A percentile compares a stretch with the other conserved stretches of the same genome.
phyloP scores from a whole-genome alignment of 1,140 invertebrate species.

The Drosophila teissieri region DNA sequence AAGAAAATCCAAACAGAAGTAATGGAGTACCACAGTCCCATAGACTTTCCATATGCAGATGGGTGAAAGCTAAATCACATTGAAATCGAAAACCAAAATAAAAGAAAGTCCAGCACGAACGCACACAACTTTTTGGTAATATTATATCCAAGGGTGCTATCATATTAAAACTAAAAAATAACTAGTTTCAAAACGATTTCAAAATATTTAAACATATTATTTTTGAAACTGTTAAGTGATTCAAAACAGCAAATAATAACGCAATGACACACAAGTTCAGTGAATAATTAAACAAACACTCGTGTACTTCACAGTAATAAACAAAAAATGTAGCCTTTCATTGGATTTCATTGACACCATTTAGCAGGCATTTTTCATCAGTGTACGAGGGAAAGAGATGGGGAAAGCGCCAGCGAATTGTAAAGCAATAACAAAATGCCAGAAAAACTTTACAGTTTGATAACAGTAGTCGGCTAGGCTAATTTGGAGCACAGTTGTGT shows the following conservation, averaged over 20 bases:
- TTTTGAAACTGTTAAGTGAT: no score
- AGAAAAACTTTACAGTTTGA: constrained; percentile 33
- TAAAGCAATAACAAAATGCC: constrained; percentile 13
- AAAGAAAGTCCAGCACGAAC: constrained; percentile 41
- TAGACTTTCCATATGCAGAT: constrained; percentile 19
- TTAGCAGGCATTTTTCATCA: background rate
- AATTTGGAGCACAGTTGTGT: constrained; percentile 47
- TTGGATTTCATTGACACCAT: constrained; percentile 2
- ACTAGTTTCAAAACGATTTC: no score
- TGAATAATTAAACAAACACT: background rate
- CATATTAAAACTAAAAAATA: no score
- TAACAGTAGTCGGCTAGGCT: constrained; percentile 34
- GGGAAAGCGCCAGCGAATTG: background rate
- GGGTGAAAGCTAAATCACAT: constrained; percentile 47
- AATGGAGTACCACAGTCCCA: constrained; percentile 17
- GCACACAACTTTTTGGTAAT: background rate
- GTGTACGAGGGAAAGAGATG: constrained; percentile 14
- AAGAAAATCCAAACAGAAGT: constrained; percentile 8
- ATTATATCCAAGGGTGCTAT: no score
- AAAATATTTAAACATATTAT: no score
- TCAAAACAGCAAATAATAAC: no score
- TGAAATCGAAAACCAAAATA: constrained; percentile 29
- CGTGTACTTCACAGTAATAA: background rate
- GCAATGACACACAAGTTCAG: background rate
- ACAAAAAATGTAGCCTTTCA: background rate